Evolutionary conservation across 2,888 invertebrate genomes (phyloP).

Genomic region (Mayetiola destructor): DNA sequence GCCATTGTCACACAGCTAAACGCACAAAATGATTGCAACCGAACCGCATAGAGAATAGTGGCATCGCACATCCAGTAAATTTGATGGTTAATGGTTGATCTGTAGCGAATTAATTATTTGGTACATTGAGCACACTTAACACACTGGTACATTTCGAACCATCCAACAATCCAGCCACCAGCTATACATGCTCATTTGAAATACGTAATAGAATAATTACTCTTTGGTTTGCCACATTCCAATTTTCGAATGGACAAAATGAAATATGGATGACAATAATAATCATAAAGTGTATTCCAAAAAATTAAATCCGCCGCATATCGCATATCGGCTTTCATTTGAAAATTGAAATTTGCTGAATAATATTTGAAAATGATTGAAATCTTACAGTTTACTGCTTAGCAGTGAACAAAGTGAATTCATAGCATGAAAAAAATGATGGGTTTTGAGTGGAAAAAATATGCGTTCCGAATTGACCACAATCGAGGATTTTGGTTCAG

Average conservation of each 20-base stretch:
- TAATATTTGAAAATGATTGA: too few relatives aligned
- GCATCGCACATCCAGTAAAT: not conserved
- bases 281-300: slow-evolving; percentile 6
- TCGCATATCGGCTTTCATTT: too few relatives aligned
- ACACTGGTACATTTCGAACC: slow-evolving; percentile 10
- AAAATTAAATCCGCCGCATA: too few relatives aligned
- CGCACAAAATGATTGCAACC: not conserved
- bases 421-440: too few relatives aligned
- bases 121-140: slow-evolving; percentile 10
- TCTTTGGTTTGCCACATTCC: slow-evolving; percentile 9
- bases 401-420: too few relatives aligned
- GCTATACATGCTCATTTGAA: too few relatives aligned
- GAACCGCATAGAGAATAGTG: not conserved
- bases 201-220: slow-evolving; percentile 11
- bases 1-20: not conserved
- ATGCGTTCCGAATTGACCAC: too few relatives aligned
- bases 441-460: too few relatives aligned
- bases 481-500: too few relatives aligned
- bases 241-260: not conserved
- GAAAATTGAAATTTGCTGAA: too few relatives aligned
- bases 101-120: not conserved
- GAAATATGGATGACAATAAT: slow-evolving; percentile 10
- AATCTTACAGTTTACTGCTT: too few relatives aligned
- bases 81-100: not conserved
- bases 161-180: too few relatives aligned